Conservation (phyloP, 2,113 vertebrate genomes). For the Sinocyclocheilus anshuiensis region DNA sequence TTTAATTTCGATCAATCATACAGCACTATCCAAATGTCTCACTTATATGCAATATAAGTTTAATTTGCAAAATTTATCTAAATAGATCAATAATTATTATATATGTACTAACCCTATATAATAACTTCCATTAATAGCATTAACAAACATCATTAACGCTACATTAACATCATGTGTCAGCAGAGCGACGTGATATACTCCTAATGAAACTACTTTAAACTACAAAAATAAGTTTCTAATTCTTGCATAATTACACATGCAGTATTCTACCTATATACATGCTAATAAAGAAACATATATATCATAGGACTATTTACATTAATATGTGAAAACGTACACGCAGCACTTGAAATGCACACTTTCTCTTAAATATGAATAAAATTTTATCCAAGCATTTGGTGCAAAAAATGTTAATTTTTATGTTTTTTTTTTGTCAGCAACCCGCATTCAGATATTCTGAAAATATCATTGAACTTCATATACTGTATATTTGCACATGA, state of each 20-base stretch:
- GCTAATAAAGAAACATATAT: neutral
- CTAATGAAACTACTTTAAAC: neutral
- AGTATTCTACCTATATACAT: neutral
- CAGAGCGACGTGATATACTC: neutral
- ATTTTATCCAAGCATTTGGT: neutral
- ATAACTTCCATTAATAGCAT: neutral
- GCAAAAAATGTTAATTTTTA: neutral
- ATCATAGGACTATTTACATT: neutral
- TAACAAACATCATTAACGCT: neutral
- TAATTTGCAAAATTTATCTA: neutral
- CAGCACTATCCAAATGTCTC: neutral
- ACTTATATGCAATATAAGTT: neutral
- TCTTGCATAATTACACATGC: neutral
- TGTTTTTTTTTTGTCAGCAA: neutral
- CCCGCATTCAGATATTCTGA: neutral
- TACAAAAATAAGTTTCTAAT: neutral
- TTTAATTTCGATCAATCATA: neutral
- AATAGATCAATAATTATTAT: neutral
- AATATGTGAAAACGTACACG: neutral
- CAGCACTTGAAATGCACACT: neutral
- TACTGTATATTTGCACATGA: neutral
- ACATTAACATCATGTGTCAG: neutral
- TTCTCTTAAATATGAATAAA: neutral
- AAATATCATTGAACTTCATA: neutral
- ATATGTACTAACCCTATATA: neutral